Percentiles rank a stretch among this genome's conserved stretches.
Conservation (phyloP, 2,888 invertebrate genomes). For the Parnassius orleans region DNA sequence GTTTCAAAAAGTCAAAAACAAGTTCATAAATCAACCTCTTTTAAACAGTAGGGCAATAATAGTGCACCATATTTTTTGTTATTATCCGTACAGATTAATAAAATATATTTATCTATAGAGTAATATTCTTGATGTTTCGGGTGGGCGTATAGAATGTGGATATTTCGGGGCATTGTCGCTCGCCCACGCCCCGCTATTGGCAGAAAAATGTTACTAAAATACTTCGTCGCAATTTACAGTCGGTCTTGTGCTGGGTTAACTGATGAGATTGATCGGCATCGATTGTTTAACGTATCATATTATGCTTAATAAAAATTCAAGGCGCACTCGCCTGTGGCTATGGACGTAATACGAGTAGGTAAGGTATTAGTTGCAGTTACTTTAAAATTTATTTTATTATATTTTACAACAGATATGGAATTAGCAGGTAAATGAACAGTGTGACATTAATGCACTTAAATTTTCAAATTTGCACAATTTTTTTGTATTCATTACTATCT, state of each 20-base stretch:
- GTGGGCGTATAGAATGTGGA: conserved; percentile 68
- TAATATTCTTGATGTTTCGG: conserved; percentile 60
- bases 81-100: conserved; percentile 41
- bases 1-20: conserved; percentile 21
- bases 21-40: conserved; percentile 19
- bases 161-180: conserved; percentile 72
- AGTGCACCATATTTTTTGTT: conserved; percentile 24
- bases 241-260: conserved; percentile 50
- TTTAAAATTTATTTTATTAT: too few species aligned
- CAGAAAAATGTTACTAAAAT: conserved; percentile 72
- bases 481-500: conserved; percentile 54
- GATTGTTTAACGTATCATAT: conserved; percentile 6
- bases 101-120: conserved; percentile 53
- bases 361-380: too few species aligned
- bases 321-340: too few species aligned
- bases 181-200: conserved; percentile 69
- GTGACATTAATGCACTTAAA: background rate
- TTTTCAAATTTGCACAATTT: conserved; percentile 5
- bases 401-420: too few species aligned
- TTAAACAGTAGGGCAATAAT: conserved; percentile 21
- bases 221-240: conserved; percentile 60
- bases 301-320: background rate
- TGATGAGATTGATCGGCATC: conserved; percentile 49
- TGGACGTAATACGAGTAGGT: too few species aligned
- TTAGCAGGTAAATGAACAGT: too few species aligned